A percentile compares a stretch with the other conserved stretches of the same genome.
These are phyloP conservation scores for Chloroclystis v-ata DNA, from an alignment of 2,888 invertebrate species.

Conservation along the genomic window DNA sequence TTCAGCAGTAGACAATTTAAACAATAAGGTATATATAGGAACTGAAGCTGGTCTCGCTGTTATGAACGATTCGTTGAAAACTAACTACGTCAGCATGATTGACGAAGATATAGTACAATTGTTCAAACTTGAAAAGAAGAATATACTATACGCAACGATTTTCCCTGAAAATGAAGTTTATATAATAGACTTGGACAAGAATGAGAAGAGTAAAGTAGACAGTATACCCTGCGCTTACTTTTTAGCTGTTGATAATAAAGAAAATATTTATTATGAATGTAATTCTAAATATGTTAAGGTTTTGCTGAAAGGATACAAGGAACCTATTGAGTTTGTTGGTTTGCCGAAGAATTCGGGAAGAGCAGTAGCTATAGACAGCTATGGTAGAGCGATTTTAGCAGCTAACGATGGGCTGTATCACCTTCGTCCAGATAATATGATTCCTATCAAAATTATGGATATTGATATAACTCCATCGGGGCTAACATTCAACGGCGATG, in stretches of 20 bases:
- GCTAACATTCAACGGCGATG: slow-evolving; percentile 46
- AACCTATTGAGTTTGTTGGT: slow-evolving; percentile 66
- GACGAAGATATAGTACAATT: slow-evolving; percentile 67
- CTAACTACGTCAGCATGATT: slow-evolving; percentile 53
- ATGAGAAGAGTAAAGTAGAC: slow-evolving; percentile 55
- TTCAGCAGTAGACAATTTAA: slow-evolving; percentile 54
- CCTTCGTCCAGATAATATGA: slow-evolving; percentile 53
- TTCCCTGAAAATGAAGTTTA: slow-evolving; percentile 65
- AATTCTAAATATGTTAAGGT: slow-evolving; percentile 70
- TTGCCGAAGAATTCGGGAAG: slow-evolving; percentile 60
- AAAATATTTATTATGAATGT: slow-evolving; percentile 66
- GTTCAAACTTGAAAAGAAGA: slow-evolving; percentile 49
- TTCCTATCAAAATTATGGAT: slow-evolving; percentile 64
- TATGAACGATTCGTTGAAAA: slow-evolving; percentile 51
- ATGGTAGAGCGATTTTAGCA: slow-evolving; percentile 51
- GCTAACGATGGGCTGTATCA: slow-evolving; percentile 65
- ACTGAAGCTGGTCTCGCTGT: slow-evolving; percentile 57
- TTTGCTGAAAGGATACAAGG: slow-evolving; percentile 59
- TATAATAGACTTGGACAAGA: slow-evolving; percentile 47
- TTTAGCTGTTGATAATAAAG: slow-evolving; percentile 56
- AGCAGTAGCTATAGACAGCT: slow-evolving; percentile 50
- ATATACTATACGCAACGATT: slow-evolving; percentile 55
- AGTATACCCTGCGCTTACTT: slow-evolving; percentile 64
- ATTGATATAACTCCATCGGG: slow-evolving; percentile 62
- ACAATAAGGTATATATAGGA: slow-evolving; percentile 58